Base-by-base conservation (phyloP, 1,140 invertebrate genomes). In the Lysiphlebus fabarum region DNA sequence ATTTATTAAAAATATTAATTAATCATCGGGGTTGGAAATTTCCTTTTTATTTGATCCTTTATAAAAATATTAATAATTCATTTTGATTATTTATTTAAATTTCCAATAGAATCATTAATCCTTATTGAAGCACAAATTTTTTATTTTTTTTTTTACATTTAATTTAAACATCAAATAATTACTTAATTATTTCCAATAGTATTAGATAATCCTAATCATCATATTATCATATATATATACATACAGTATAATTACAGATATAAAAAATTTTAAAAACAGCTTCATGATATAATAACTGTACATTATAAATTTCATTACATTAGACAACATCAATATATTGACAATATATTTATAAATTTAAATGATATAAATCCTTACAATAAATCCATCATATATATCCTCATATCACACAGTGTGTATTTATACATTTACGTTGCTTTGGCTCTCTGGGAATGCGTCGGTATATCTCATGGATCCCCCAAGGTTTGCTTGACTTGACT, bases 381-480 rank as follows among this genome's bases (percentile, higher is more conserved):
- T n/a, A 26, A 26, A 26, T 26, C 17, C 17, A 26, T 26, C 17
- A 26, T 26, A 36, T 48, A 53, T 17, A 36, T 48, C 40, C 41
- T 41, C 49, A 57, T 58, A 71, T 67, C 62, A 72, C 59, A 75
- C 76, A 78, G 77, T 77, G 71, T 81, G 79, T 81, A 73, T 80
- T 77, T 78, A 8, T 78, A 76, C 72, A 76, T 80, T 80, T 80
- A 74, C 78, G 78, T 81, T 82, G 81, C 81, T 82, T 82, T 82
- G 81, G 81, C 80, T 81, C 80, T 77, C 74, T 81, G 77, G 80
- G 81, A 82, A 82, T 82, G 81, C 79, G 76, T 81, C 80, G 79
- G 75, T 81, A 79, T 26, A 26, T 81, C 77, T 80, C 76, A 78
- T 79, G 75, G 77, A 81, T 71, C 74, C 77, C 78, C 71, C 67